Conservation (phyloP, 2,888 invertebrate genomes). For the Lithophane leautieri region DNA sequence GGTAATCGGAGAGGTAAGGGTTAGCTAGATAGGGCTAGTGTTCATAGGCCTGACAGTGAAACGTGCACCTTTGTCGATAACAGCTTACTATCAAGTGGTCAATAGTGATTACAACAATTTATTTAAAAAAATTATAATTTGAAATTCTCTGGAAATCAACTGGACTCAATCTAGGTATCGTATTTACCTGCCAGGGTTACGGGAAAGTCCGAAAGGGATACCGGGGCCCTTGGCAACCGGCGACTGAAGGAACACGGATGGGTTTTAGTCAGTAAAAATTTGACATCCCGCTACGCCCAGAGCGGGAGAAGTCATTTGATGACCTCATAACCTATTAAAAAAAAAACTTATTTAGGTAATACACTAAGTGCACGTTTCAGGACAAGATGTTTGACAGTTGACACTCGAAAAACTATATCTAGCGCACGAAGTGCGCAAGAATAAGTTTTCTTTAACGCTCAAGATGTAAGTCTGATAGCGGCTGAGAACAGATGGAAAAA, state of each 20-base stretch:
- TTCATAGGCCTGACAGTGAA: not conserved
- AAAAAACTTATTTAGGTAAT: not conserved
- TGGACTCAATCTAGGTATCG: not conserved
- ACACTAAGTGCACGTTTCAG: not conserved
- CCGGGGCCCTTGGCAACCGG: too few relatives aligned
- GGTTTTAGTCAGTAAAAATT: too few relatives aligned
- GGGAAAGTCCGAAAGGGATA: too few relatives aligned
- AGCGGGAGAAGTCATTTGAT: too few relatives aligned
- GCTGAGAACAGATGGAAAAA: too few relatives aligned
- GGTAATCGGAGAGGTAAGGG: slow-evolving; percentile 65
- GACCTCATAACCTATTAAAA: too few relatives aligned
- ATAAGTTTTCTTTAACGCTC: not conserved
- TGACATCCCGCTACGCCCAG: too few relatives aligned
- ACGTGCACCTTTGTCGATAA: not conserved
- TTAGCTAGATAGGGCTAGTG: slow-evolving; percentile 39
- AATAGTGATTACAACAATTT: not conserved
- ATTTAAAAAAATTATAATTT: too few relatives aligned
- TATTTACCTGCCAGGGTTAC: not conserved
- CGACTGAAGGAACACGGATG: too few relatives aligned
- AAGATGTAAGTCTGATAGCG: not conserved
- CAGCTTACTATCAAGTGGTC: not conserved
- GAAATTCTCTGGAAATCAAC: not conserved
- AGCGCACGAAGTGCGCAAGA: not conserved
- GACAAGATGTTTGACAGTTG: not conserved
- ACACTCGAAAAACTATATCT: not conserved